Base-by-base conservation (phyloP, 2,888 invertebrate species). In the Cyaniris semiargus region DNA sequence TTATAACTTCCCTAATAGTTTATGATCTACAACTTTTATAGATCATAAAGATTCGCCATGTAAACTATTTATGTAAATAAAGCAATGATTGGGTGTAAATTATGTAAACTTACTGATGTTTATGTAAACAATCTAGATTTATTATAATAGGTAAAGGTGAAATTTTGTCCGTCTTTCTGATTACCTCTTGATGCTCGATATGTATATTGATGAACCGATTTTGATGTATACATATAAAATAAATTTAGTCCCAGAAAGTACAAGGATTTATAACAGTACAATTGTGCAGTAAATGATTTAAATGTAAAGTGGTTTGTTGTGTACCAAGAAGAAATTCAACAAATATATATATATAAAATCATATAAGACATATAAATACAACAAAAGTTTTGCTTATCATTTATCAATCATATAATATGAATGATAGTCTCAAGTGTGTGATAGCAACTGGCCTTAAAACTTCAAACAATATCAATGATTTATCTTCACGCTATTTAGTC, bases 1-100 rank as follows among this genome's bases (percentile, higher is more conserved):
- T 66, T 3, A 66, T 15, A 21, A 66, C 66, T 66, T 66, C 27
- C 66, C 66, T 31, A 66, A 31, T 66, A 66, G 27, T 66, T 66
- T 31, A 58, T 21, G 21, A 23, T 66, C 23, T 66, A 27, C 15
- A 60, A 66, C 66, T 27, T 66, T 66, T 66, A 66, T 66, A 15
- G 27, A 27, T 31, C 66, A 27, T 27, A 66, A 66, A 66, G 27
- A 66, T 66, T 66, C 27, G 66, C 23, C 6, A 66, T 27, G 66
- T 66, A 66, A 66, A 66, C 66, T 27, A 27, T 66, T 4, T 66
- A 66, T 6, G 15, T 66, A 31, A 27, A 66, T 27, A 66, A 66
- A 18, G 1, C 4, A 66, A 15, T 66, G 21, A 18, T 15, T 31
- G 13, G 13, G 6, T 66, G 7, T 23, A 23, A 60, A 60, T 23